A percentile compares a stretch with the other conserved stretches of the same genome.
These are phyloP conservation scores for Sweltsa coloradensis DNA, from an alignment of 1,140 invertebrate genomes.

Conservation along the genomic window DNA sequence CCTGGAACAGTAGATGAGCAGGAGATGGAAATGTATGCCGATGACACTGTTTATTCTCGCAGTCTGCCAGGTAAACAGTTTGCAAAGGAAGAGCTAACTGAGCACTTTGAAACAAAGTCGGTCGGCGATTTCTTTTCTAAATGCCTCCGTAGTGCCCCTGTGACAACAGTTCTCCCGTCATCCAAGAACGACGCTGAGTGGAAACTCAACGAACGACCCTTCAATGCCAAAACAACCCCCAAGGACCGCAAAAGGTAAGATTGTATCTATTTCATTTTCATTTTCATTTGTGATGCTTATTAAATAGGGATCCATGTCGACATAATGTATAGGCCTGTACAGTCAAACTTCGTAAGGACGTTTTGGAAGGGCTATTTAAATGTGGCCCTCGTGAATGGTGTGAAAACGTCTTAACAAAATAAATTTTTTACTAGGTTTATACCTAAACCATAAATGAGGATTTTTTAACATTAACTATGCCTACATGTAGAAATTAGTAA, in stretches of 20 bases:
- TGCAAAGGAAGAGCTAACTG: background rate
- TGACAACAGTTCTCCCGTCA: background rate
- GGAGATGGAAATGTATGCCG: conserved; percentile 2
- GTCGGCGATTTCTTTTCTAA: background rate
- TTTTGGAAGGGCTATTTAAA: background rate
- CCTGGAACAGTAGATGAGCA: background rate
- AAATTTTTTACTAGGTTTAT: background rate
- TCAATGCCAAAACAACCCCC: background rate
- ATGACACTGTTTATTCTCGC: background rate
- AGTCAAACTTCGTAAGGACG: too few species aligned
- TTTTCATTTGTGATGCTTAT: background rate
- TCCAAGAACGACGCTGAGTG: background rate
- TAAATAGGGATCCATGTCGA: too few species aligned
- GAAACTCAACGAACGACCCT: conserved; percentile 8
- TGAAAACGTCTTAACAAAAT: background rate
- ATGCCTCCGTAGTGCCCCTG: background rate
- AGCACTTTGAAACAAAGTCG: background rate
- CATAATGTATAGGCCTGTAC: too few species aligned
- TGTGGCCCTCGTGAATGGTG: background rate
- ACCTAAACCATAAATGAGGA: too few species aligned
- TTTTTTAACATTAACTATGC: too few species aligned
- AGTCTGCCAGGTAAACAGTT: background rate
- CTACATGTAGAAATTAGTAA: too few species aligned
- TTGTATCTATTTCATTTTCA: background rate
- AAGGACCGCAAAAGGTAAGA: conserved; percentile 7